Evolutionary conservation across 2,888 invertebrate species (phyloP).

Genomic region (Ornithoptera priamus): DNA sequence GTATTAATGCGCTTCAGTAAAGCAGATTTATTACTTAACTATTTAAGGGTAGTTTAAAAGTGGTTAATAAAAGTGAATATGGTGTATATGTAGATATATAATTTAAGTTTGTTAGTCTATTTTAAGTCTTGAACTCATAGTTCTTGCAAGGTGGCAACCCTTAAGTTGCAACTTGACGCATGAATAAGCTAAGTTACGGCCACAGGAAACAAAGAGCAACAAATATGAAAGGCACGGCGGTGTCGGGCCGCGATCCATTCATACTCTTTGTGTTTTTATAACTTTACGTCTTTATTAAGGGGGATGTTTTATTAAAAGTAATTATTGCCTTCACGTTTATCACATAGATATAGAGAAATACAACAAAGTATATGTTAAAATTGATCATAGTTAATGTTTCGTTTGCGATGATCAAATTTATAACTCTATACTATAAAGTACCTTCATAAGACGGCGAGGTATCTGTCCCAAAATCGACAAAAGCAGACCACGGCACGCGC

Average conservation of each 20-base stretch:
- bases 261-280: conserved; percentile 2
- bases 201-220: conserved; percentile 38
- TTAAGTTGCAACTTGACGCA: conserved; percentile 32
- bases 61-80: too few species aligned
- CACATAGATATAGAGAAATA: too few species aligned
- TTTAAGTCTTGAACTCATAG: not conserved
- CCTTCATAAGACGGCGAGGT: too few species aligned
- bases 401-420: too few species aligned
- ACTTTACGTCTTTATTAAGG: conserved; percentile 1
- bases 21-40: too few species aligned
- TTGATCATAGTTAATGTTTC: too few species aligned
- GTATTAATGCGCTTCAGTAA: too few species aligned
- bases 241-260: conserved; percentile 23
- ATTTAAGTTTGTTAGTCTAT: not conserved
- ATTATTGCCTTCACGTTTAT: not conserved
- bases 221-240: conserved; percentile 36
- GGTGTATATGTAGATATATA: not conserved
- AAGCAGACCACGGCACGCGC: too few species aligned
- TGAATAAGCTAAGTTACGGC: conserved; percentile 34
- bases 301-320: not conserved
- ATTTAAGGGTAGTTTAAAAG: too few species aligned
- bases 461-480: too few species aligned
- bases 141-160: conserved; percentile 30
- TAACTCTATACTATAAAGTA: too few species aligned
- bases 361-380: too few species aligned